A percentile compares a stretch with the other conserved stretches of the same genome.
Conservation (phyloP, 2,113 vertebrate genomes). For the Lutjanus erythropterus region DNA sequence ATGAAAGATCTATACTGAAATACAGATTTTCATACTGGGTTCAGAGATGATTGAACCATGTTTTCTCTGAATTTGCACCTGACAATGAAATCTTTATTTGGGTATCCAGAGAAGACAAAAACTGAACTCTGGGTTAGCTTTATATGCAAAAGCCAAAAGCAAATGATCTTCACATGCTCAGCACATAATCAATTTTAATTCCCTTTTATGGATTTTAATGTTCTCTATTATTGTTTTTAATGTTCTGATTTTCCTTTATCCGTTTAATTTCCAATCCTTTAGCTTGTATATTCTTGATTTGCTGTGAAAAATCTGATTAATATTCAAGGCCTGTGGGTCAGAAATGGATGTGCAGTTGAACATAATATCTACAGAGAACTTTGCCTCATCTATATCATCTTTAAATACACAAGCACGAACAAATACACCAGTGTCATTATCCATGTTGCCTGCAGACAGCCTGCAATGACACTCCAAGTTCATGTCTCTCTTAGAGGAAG, state of each 20-base stretch:
- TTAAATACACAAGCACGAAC: neutral
- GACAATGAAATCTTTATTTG: slow-evolving; percentile 4
- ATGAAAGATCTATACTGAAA: slow-evolving; percentile 10
- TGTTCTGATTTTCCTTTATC: neutral
- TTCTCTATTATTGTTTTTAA: neutral
- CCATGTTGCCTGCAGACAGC: slow-evolving; percentile 26
- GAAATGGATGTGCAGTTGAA: neutral
- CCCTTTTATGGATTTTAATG: neutral
- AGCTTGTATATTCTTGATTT: neutral
- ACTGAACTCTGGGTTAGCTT: neutral
- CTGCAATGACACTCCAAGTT: slow-evolving; percentile 56
- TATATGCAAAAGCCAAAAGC: neutral
- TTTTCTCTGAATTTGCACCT: slow-evolving; percentile 5
- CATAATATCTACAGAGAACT: neutral
- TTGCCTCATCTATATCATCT: too few relatives aligned
- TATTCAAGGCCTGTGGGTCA: slow-evolving; percentile 6
- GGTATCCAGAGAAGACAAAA: neutral
- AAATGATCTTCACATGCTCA: neutral
- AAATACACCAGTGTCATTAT: slow-evolving; percentile 15
- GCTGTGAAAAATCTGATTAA: neutral
- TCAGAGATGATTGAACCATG: neutral
- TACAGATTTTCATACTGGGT: slow-evolving; percentile 7
- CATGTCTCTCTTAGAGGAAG: slow-evolving; percentile 14
- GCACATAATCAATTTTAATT: neutral
- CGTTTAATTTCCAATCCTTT: neutral